Conservation (phyloP, 2,113 vertebrate genomes). For the Sitta europaea region DNA sequence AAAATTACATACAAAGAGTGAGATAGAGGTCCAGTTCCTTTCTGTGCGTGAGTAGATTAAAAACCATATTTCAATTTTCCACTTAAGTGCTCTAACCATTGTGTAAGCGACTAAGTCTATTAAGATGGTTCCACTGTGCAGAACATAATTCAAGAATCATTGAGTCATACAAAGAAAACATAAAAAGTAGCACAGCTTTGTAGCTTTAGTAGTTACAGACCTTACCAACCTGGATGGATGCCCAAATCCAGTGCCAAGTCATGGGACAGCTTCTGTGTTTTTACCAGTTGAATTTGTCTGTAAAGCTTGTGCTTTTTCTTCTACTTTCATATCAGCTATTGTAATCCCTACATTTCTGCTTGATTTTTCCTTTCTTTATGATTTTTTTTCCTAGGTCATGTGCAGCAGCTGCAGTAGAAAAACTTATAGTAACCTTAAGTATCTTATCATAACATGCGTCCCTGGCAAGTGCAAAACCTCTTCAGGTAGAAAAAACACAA, state of each 20-base stretch:
- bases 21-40: not conserved
- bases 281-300: not conserved
- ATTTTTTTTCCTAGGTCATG: not conserved
- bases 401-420: not conserved
- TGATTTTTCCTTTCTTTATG: not conserved
- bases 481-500: not conserved
- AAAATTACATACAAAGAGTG: not conserved
- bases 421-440: not conserved
- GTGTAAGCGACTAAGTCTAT: constrained; percentile 20
- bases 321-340: not conserved
- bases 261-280: not conserved
- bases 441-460: not conserved
- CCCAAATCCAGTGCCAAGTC: not conserved
- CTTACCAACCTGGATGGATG: not conserved
- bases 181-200: not conserved
- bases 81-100: constrained; percentile 9
- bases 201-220: not conserved
- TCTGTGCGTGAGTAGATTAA: not conserved
- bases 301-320: not conserved
- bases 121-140: constrained; percentile 28
- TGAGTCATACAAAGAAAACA: constrained; percentile 14
- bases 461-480: not conserved
- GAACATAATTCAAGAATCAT: constrained; percentile 41
- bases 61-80: constrained; percentile 53
- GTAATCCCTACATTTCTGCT: not conserved